Conservation (phyloP, 2,888 invertebrate genomes). For the Drosophila antonietae region DNA sequence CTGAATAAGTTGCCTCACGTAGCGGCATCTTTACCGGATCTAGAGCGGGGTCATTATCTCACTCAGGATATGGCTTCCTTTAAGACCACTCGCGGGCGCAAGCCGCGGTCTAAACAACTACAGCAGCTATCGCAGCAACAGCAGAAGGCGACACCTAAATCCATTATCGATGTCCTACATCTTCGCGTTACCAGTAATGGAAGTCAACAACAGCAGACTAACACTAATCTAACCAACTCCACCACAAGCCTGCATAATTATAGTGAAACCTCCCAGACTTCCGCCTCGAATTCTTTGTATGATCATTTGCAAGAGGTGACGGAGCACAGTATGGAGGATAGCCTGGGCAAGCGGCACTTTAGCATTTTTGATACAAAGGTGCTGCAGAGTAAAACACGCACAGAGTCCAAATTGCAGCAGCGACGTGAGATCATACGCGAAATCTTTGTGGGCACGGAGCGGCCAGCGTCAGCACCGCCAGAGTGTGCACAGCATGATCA, state of each 20-base stretch:
- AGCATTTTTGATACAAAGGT: conserved; percentile 89
- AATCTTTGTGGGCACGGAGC: conserved; percentile 90
- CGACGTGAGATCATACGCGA: conserved; percentile 92
- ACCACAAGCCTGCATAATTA: conserved; percentile 57
- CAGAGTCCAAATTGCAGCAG: conserved; percentile 90
- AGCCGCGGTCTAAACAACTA: conserved; percentile 32
- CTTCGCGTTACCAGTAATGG: conserved; percentile 78
- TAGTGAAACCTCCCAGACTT: conserved; percentile 78
- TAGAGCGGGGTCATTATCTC: conserved; percentile 86
- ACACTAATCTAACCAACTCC: conserved; percentile 42
- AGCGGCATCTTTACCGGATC: conserved; percentile 91
- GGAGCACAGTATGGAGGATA: conserved; percentile 20
- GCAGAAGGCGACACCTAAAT: conserved; percentile 65
- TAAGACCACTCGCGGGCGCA: conserved; percentile 54
- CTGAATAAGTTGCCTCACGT: conserved; percentile 87
- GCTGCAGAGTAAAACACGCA: conserved; percentile 90
- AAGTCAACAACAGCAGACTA: conserved; percentile 6
- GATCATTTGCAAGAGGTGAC: conserved; percentile 71
- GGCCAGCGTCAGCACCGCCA: conserved; percentile 93
- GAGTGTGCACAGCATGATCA: conserved; percentile 82
- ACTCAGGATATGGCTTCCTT: conserved; percentile 56
- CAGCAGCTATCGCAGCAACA: conserved; percentile 26
- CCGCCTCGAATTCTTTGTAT: conserved; percentile 75
- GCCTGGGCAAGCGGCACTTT: conserved; percentile 75
- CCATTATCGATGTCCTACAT: conserved; percentile 84